A percentile compares a stretch with the other conserved stretches of the same genome.
These are phyloP conservation scores for Muntiacus muntjak DNA, from an alignment of 2,113 vertebrate species.

Conservation along the genomic window DNA sequence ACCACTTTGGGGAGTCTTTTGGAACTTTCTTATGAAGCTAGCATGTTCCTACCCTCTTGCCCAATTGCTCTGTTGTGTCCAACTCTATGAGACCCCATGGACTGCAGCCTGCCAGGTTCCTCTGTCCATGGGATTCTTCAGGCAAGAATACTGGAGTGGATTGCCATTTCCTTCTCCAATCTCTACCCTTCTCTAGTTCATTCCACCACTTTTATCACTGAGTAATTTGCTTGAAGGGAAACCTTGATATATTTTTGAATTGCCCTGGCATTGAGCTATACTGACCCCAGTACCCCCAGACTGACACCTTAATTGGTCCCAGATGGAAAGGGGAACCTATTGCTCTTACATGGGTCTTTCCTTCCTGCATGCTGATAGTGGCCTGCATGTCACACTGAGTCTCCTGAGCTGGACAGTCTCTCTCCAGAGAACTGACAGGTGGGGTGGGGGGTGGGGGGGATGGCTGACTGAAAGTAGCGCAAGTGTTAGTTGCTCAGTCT, in stretches of 20 bases:
- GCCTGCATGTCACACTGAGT: neutral
- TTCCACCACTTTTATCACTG: neutral
- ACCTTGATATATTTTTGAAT: constrained; percentile 32
- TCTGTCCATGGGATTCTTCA: neutral
- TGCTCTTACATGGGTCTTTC: constrained; percentile 31
- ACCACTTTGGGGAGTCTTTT: neutral
- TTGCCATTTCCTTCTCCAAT: neutral
- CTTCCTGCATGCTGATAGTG: neutral
- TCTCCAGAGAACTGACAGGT: neutral
- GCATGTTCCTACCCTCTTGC: neutral
- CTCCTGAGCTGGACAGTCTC: accelerated
- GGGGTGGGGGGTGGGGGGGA: too few species aligned
- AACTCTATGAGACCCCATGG: neutral
- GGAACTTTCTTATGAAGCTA: neutral
- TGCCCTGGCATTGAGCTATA: constrained; percentile 27
- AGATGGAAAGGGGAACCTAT: constrained; percentile 43
- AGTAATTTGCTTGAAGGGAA: constrained; percentile 61
- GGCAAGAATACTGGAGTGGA: neutral
- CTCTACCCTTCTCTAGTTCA: neutral
- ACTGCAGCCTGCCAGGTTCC: neutral
- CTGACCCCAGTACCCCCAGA: constrained; percentile 45
- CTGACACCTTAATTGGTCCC: constrained; percentile 67
- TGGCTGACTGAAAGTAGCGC: neutral
- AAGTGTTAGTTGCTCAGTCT: neutral
- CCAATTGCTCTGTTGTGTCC: neutral